Evolutionary conservation across 2,888 invertebrate genomes (phyloP), one percentile per base, ranked within the genome.

Genomic region (Yponomeuta malinellus): DNA sequence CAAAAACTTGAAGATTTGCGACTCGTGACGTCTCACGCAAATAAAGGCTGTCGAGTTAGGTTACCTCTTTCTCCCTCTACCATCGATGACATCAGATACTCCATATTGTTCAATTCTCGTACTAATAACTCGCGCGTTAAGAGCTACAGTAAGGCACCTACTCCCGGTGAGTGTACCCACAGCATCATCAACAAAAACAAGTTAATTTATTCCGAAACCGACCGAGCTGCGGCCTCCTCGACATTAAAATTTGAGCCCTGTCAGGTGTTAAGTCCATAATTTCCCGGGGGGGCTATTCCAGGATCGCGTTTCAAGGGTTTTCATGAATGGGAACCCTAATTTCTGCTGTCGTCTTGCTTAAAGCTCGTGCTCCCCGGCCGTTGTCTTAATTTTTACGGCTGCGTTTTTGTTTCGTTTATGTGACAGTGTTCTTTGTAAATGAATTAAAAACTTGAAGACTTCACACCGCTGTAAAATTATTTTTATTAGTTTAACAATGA

Each of bases 211-310:
- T 87, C 90, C 78, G 75, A 78, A 76, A 76, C 78, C 79, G 82
- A 78, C 81, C 82, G 83, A 81, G 81, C 79, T 81, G 79, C 81
- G 80, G 77, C 78, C 75, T 74, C 73, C 52, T 59, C 71, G 63
- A 75, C 90, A 90, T 91, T 90, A 92, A 90, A 92, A 89, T 92
- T 90, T 90, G 89, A 88, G 85, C 86, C 87, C 85, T 84, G 90
- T 89, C 90, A 91, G 92, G 91, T 91, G 91, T 82, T 90, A 90
- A 92, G 91, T 89, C 89, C 90, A 89, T 92, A 91, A 92, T 92
- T 92, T 92, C 92, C 91, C 92, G 63, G 52, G 90, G 87, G 91
- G 83, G 85, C 89, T 84, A 90, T 91, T 59, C 81, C 83, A 77
- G 87, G 81, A 89, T 86, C 81, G 83, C 84, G 83, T 89, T 91